Evolutionary conservation across 2,888 invertebrate genomes (phyloP), one percentile per base, ranked within the genome.

Genomic region (Atherix ibis): DNA sequence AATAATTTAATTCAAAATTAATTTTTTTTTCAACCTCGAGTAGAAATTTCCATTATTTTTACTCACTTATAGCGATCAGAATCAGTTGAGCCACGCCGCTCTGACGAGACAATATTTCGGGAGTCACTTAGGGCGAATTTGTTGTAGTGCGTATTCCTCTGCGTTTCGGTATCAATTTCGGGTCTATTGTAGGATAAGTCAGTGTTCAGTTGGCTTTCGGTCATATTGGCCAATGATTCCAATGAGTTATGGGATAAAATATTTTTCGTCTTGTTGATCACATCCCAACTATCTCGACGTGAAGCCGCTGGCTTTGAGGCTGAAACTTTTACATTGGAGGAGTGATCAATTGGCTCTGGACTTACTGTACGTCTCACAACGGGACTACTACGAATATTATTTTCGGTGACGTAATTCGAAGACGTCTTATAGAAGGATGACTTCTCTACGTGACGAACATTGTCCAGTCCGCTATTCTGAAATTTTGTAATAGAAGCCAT

Each of bases 201-300:
- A 1, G 65, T 62, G 39, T 68, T 65, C 22, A 71, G 52, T 43
- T 71, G 68, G 26, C 63, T 63, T 44, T 77, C 74, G 2, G 77
- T 73, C 46, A 76, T 58, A 52, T 77, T 76, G 12, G 73, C 76
- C 35, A 75, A 56, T 0, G 78, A 74, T 50, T 80, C 79, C 35
- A 80, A 62, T 45, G 78, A 79, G 44, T 70, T 68, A 46, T 73
- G 68, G 43, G 76, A 76, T 30, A 81, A 63, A 56, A 80, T 68
- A 41, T 80, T 76, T 50, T 78, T 73, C 2, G 83, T 83, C 57
- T 82, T 83, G 36, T 80, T 77, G 36, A 84, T 72, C 5, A 77
- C 73, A 49, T 85, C 84, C 83, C 84, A 84, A 16, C 82, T 80
- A 48, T 84, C 83, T 32, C 76, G 68, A 38, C 80, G 65, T 0